A percentile compares a stretch with the other conserved stretches of the same genome.
These are phyloP conservation scores for Polydrusus pterygomalis DNA, from an alignment of 2,888 invertebrate genomes.

Conservation along the genomic window DNA sequence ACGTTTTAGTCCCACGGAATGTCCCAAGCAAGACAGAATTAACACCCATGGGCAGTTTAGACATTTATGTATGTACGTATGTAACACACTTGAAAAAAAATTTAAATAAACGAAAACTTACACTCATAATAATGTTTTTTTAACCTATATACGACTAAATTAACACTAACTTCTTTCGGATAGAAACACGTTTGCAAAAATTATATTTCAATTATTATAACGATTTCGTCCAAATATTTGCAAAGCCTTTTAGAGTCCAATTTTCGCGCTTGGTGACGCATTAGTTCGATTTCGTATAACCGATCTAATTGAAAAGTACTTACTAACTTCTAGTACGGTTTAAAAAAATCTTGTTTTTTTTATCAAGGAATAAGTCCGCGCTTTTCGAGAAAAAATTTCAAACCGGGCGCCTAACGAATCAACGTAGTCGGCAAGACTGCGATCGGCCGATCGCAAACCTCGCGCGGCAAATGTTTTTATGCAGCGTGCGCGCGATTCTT, in stretches of 20 bases:
- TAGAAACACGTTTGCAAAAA: neutral
- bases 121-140: neutral
- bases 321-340: neutral
- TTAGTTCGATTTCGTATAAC: conserved; percentile 24
- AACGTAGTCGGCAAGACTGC: conserved; percentile 25
- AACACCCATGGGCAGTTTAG: too few species aligned
- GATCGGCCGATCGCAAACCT: conserved; percentile 27
- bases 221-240: conserved; percentile 35
- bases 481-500: conserved; percentile 41
- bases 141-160: neutral
- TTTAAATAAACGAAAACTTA: neutral
- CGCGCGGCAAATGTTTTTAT: conserved; percentile 40
- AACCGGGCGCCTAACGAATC: conserved; percentile 4
- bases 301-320: conserved; percentile 33
- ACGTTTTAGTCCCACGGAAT: too few species aligned
- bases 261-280: conserved; percentile 35
- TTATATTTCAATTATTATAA: conserved; percentile 21
- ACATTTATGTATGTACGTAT: too few species aligned
- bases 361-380: conserved; percentile 19
- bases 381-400: neutral
- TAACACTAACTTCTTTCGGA: neutral
- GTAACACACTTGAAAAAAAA: neutral
- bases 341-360: neutral
- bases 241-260: conserved; percentile 24
- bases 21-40: too few species aligned